Percentiles rank a stretch among this genome's conserved stretches.
Evolutionary conservation across 2,797 vertebrate species (phyloP).

Genomic region (Schizothorax lantsangensis): DNA sequence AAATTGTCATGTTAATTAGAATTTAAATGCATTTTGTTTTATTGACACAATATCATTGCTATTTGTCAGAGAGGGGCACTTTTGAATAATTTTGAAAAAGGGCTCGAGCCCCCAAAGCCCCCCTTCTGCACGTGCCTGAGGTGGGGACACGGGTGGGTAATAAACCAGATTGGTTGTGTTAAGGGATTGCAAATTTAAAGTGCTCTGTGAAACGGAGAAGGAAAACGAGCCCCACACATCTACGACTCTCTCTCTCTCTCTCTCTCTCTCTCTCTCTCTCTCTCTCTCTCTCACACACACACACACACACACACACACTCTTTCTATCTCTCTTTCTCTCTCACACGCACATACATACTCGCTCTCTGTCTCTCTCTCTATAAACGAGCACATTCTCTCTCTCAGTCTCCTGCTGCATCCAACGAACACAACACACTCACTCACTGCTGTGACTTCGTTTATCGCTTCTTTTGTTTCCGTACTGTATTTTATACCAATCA

Average conservation of each 20-base stretch:
- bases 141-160: conserved; percentile 50
- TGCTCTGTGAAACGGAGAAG: conserved; percentile 72
- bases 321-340: conserved; percentile 38
- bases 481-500: conserved; percentile 54
- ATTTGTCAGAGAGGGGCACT: too few species aligned
- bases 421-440: conserved; percentile 39
- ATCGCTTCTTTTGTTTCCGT: conserved; percentile 43
- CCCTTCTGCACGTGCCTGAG: too few species aligned
- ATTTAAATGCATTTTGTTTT: too few species aligned
- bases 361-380: conserved; percentile 36
- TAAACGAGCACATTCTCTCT: conserved; percentile 59
- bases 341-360: conserved; percentile 6
- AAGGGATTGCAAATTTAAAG: conserved; percentile 71
- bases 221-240: conserved; percentile 57
- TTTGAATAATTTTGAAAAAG: too few species aligned
- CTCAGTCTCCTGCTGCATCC: conserved; percentile 74
- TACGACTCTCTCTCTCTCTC: conserved; percentile 38
- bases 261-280: background rate
- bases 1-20: too few species aligned
- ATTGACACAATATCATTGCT: too few species aligned
- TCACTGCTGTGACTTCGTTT: conserved; percentile 41
- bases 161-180: conserved; percentile 67
- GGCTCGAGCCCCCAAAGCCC: too few species aligned
- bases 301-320: background rate
- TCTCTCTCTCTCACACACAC: conserved; percentile 15